A percentile compares a stretch with the other conserved stretches of the same genome.
Conservation (phyloP, 2,888 invertebrate genomes). For the Cylloceria caligata region DNA sequence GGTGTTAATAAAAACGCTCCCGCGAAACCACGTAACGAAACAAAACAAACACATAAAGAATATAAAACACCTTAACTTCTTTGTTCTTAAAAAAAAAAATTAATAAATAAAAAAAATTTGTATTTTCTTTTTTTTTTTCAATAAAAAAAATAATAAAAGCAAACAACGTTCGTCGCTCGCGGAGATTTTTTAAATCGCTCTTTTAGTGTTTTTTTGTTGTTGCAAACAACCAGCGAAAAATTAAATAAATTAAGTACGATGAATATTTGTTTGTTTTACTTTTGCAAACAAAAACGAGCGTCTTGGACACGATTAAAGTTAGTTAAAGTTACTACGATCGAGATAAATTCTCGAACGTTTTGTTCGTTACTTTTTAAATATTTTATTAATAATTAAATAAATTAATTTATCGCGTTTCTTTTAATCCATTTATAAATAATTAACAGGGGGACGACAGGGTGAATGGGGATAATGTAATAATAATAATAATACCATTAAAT, state of each 20-base stretch:
- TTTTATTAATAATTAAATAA: constrained; percentile 69
- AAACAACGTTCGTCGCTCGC: constrained; percentile 77
- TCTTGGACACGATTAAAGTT: constrained; percentile 63
- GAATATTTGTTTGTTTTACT: constrained; percentile 25
- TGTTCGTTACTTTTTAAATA: constrained; percentile 33
- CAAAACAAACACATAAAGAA: constrained; percentile 77
- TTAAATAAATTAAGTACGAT: constrained; percentile 57
- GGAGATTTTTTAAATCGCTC: constrained; percentile 1
- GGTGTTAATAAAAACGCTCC: constrained; percentile 63
- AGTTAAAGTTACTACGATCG: constrained; percentile 46
- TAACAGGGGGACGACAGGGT: constrained; percentile 67
- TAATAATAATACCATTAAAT: constrained; percentile 58
- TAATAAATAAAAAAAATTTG: constrained; percentile 69
- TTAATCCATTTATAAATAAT: constrained; percentile 69
- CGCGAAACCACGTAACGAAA: constrained; percentile 68
- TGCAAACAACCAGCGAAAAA: too few species aligned
- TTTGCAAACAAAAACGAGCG: constrained; percentile 60
- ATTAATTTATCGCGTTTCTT: constrained; percentile 68
- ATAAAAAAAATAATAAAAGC: too few species aligned
- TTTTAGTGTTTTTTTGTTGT: too few species aligned
- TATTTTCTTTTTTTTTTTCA: too few species aligned
- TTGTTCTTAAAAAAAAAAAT: constrained; percentile 41
- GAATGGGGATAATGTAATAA: constrained; percentile 55
- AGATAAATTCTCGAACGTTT: constrained; percentile 60
- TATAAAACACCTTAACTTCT: constrained; percentile 70